Conservation (phyloP, 2,888 invertebrate species). For the Encarsia formosa region DNA sequence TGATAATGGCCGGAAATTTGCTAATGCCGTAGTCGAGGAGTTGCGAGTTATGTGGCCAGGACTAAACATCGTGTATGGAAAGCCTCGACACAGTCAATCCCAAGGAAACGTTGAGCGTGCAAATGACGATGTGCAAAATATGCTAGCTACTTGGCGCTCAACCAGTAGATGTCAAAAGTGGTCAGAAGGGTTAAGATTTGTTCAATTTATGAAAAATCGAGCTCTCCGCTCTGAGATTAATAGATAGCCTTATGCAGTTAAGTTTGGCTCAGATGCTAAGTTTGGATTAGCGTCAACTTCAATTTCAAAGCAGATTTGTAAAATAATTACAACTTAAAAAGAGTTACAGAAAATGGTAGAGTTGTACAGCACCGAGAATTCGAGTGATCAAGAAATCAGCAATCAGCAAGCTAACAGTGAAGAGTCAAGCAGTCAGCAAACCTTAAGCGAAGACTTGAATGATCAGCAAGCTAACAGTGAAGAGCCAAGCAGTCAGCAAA, state of each 20-base stretch:
- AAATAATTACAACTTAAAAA: too few species aligned
- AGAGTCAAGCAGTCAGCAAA: too few species aligned
- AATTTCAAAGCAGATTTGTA: too few species aligned
- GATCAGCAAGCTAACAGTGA: too few species aligned
- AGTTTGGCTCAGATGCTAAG: too few species aligned
- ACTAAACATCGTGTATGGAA: constrained; percentile 8
- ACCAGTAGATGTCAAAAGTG: constrained; percentile 42
- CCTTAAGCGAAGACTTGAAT: too few species aligned
- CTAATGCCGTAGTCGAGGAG: background rate
- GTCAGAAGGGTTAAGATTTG: constrained; percentile 45
- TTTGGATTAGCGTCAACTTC: too few species aligned
- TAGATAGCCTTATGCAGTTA: constrained; percentile 41
- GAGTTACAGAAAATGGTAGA: too few species aligned
- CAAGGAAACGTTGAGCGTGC: constrained; percentile 33
- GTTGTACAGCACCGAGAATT: too few species aligned
- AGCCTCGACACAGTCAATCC: constrained; percentile 31
- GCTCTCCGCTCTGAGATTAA: constrained; percentile 37
- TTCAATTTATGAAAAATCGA: constrained; percentile 49
- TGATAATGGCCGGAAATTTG: background rate
- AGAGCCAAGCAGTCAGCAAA: too few species aligned
- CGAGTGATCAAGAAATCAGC: too few species aligned
- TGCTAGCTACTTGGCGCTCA: constrained; percentile 42
- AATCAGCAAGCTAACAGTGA: too few species aligned
- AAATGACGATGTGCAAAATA: constrained; percentile 35
- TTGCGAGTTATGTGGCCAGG: background rate